Base-by-base conservation (phyloP, 2,888 invertebrate genomes). In the Drosophila paramelanica region DNA sequence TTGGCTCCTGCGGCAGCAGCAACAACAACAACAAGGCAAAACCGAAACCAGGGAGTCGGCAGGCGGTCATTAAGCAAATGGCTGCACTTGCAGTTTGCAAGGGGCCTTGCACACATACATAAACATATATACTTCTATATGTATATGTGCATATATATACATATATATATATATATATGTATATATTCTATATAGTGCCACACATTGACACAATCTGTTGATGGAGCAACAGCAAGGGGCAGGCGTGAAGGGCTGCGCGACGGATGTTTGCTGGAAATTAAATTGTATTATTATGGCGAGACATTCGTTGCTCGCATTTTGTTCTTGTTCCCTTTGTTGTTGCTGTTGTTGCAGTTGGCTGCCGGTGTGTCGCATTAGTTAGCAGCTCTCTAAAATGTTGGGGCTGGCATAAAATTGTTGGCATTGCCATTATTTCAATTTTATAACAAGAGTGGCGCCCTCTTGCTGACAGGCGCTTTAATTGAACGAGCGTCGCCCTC, bases 251-350 rank as follows among this genome's bases (percentile, higher is more conserved):
- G 23, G 33, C 11, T 36, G 17, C 60, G 61, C 61, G 60, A 85
- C 88, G 88, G 82, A 89, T 84, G 85, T 89, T 89, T 81, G 82
- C 86, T 82, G 89, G 86, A 85, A 85, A 85, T 85, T 85, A 89
- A 85, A 85, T 85, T 89, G 88, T 88, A 89, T 85, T 85, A 88
- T 89, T 85, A 85, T 85, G 86, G 86, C 89, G 84, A 85, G 89
- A 85, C 88, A 88, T 88, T 84, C 87, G 87, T 80, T 81, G 87
- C 79, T 68, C 46, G 74, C 60, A 72, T 68, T 79, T 71, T 78
- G 67, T 64, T 42, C 71, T 61, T 77, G 61, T 84, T 69, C 70
- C 67, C 70, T 59, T 81, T 67, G 81, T 68, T 81, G 61, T 61
- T 41, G 73, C 52, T 77, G 57, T 71, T 69, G 68, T 53, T 81